Percentiles rank a stretch among this genome's conserved stretches.
Conservation (phyloP, 2,113 vertebrate species). For the Balaeniceps rex region DNA sequence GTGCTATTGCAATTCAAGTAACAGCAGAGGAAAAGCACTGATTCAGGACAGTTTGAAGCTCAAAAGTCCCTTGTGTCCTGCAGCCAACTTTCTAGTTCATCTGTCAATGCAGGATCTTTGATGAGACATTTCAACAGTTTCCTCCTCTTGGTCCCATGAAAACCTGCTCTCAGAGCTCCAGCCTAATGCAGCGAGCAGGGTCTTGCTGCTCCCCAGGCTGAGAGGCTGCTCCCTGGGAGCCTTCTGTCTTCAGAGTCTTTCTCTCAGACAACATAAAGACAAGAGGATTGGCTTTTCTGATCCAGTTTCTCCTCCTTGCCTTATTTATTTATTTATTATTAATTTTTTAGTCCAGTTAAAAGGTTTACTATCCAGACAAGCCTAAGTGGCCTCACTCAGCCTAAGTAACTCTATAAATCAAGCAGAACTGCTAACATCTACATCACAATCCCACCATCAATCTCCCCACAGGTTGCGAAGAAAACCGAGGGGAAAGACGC, state of each 20-base stretch:
- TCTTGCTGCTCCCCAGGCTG: background rate
- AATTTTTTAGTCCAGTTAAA: constrained; percentile 82
- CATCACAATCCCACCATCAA: constrained; percentile 89
- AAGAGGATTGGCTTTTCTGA: background rate
- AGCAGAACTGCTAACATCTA: constrained; percentile 90
- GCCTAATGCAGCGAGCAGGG: background rate
- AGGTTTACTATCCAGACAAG: constrained; percentile 86
- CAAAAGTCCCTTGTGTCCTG: background rate
- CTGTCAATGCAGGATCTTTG: background rate
- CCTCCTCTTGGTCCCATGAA: background rate
- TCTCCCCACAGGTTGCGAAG: constrained; percentile 88
- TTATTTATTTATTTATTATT: constrained; percentile 74
- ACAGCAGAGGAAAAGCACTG: background rate
- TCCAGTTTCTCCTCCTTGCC: constrained; percentile 16
- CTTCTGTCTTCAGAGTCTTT: background rate
- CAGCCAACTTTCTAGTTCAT: background rate
- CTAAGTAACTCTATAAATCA: constrained; percentile 99
- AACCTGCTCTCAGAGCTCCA: background rate
- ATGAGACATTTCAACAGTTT: background rate
- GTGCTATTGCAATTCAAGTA: background rate
- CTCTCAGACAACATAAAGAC: background rate
- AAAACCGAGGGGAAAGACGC: constrained; percentile 84
- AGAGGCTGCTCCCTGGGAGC: background rate
- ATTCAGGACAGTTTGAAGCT: background rate
- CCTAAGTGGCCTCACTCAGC: constrained; percentile 94